A percentile compares a stretch with the other conserved stretches of the same genome.
These are phyloP conservation scores for Casuarius casuarius DNA, from an alignment of 2,113 vertebrate species.

Conservation along the genomic window DNA sequence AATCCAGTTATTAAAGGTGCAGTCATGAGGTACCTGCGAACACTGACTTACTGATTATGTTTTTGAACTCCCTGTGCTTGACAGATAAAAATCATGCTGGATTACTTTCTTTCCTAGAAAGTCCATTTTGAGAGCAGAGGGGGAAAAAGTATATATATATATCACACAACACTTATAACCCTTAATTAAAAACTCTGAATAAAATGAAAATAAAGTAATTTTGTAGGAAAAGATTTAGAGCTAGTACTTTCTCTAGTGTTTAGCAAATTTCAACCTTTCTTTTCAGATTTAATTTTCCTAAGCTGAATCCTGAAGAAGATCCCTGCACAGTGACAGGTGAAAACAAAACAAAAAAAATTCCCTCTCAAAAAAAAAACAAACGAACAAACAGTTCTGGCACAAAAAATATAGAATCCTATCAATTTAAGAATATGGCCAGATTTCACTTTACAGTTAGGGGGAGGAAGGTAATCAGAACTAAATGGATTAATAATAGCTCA, in stretches of 20 bases:
- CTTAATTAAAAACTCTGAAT: neutral
- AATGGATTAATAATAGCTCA: neutral
- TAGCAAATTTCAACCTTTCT: neutral
- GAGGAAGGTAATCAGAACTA: neutral
- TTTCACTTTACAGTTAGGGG: neutral
- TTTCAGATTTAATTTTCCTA: neutral
- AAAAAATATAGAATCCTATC: neutral
- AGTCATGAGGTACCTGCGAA: neutral
- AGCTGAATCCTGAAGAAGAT: neutral
- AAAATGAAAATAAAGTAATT: neutral
- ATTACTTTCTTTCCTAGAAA: neutral
- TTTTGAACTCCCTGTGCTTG: neutral
- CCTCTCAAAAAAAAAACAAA: fast-evolving
- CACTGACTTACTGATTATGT: neutral
- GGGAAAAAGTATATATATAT: too few species aligned
- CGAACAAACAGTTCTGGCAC: neutral
- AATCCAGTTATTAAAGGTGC: neutral
- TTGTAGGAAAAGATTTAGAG: neutral
- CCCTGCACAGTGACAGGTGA: neutral
- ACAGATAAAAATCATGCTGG: neutral
- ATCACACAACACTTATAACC: neutral
- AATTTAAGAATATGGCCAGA: neutral
- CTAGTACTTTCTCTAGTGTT: neutral
- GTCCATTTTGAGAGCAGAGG: neutral
- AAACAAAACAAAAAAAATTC: neutral